A percentile compares a stretch with the other conserved stretches of the same genome.
Conservation (phyloP, 2,888 invertebrate species). For the Spilosoma lubricipeda region DNA sequence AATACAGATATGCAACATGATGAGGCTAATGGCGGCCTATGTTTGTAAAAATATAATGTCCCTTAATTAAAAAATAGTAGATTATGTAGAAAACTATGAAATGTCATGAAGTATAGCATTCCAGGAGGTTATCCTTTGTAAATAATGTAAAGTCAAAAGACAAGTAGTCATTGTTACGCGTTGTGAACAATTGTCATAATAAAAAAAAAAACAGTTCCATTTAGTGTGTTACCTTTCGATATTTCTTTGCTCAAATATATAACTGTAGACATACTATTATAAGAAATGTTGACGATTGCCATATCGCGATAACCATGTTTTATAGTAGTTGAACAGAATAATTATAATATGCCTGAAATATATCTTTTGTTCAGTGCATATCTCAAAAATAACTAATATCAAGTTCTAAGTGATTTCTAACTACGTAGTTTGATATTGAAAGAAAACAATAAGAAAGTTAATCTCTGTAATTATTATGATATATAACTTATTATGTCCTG, state of each 20-base stretch:
- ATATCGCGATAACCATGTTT: conserved; percentile 34
- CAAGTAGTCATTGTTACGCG: conserved; percentile 44
- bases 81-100: conserved; percentile 40
- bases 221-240: conserved; percentile 28
- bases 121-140: conserved; percentile 62
- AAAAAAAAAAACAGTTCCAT: conserved; percentile 20
- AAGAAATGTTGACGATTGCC: conserved; percentile 41
- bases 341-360: conserved; percentile 7
- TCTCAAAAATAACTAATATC: neutral
- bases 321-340: conserved; percentile 31
- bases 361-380: conserved; percentile 2
- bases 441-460: neutral
- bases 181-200: conserved; percentile 45
- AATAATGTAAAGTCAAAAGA: conserved; percentile 59
- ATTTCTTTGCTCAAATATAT: conserved; percentile 51
- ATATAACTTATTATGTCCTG: neutral
- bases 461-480: neutral
- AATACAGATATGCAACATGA: conserved; percentile 32
- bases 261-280: conserved; percentile 17
- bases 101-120: conserved; percentile 61
- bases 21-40: conserved; percentile 46
- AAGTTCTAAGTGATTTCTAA: neutral
- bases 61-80: conserved; percentile 46
- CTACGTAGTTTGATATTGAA: neutral
- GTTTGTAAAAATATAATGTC: conserved; percentile 42